phyloP scores from a whole-genome alignment of 2,888 invertebrate species.

The Melanostoma mellinum region DNA sequence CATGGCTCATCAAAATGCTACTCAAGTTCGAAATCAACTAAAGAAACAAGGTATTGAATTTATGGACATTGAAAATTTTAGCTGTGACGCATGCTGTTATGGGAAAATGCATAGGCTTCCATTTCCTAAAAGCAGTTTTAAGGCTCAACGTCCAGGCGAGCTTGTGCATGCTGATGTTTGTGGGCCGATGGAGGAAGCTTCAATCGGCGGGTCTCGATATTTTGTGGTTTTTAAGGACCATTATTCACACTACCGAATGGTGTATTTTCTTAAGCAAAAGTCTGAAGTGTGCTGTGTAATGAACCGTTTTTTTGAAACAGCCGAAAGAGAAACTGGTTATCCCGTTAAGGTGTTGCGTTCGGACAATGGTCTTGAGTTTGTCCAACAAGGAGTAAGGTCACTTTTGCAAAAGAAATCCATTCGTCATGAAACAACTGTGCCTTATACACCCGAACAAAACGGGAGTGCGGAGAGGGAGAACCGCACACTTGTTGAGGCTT shows the following conservation, averaged over 20 bases:
- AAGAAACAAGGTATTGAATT: constrained; percentile 3
- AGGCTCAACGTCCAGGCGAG: not conserved
- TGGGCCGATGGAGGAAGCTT: not conserved
- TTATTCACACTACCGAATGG: not conserved
- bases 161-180: not conserved
- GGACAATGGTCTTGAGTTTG: constrained; percentile 5
- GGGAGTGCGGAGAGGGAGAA: too few species aligned
- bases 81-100: constrained; percentile 1
- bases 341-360: not conserved
- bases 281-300: not conserved
- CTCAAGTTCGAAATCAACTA: constrained; percentile 2
- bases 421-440: not conserved
- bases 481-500: too few species aligned
- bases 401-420: not conserved
- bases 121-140: constrained; percentile 1
- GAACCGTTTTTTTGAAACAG: too few species aligned
- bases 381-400: not conserved
- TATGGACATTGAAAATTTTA: not conserved
- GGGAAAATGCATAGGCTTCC: constrained; percentile 1
- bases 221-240: not conserved
- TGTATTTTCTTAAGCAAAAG: not conserved
- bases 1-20: constrained; percentile 6
- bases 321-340: not conserved
- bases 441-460: not conserved
- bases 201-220: not conserved